These are phyloP conservation scores for Rhea americana DNA, from an alignment of 2,113 vertebrate species.

Conservation along the genomic window DNA sequence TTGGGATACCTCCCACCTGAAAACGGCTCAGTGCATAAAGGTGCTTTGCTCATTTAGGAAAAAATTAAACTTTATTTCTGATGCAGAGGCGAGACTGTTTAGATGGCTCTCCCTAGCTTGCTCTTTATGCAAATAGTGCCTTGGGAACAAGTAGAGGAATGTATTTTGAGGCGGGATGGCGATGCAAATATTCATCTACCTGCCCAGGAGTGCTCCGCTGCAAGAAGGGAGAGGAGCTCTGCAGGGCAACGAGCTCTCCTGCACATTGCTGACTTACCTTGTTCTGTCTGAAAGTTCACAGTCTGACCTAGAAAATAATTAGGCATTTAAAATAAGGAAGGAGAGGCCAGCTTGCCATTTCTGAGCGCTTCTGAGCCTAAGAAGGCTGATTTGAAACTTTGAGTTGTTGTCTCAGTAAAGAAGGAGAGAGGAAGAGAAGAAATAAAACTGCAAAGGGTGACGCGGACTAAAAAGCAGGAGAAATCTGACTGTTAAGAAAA, in stretches of 20 bases:
- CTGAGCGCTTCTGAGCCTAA: background rate
- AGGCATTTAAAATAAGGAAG: background rate
- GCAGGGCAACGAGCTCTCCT: background rate
- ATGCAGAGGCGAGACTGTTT: conserved; percentile 23
- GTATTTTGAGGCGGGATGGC: conserved; percentile 5
- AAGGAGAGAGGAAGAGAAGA: background rate
- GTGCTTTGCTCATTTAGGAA: conserved; percentile 15
- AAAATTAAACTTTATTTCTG: background rate
- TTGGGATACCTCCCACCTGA: conserved; percentile 27
- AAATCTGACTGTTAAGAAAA: background rate
- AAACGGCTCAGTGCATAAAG: conserved; percentile 34
- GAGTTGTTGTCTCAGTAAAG: background rate
- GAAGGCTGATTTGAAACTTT: background rate
- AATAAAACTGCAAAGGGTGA: background rate
- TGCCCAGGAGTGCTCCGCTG: conserved; percentile 17
- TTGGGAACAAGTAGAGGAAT: conserved; percentile 37
- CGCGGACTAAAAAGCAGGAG: background rate
- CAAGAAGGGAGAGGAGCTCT: background rate
- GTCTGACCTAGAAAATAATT: background rate
- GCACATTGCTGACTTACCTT: background rate
- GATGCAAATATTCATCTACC: conserved; percentile 13
- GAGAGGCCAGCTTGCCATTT: background rate
- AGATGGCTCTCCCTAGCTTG: conserved; percentile 1
- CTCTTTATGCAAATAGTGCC: conserved; percentile 56
- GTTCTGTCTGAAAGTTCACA: background rate